Percentiles rank a stretch among this genome's conserved stretches.
Conservation (phyloP, 2,113 vertebrate species). For the Strix uralensis region DNA sequence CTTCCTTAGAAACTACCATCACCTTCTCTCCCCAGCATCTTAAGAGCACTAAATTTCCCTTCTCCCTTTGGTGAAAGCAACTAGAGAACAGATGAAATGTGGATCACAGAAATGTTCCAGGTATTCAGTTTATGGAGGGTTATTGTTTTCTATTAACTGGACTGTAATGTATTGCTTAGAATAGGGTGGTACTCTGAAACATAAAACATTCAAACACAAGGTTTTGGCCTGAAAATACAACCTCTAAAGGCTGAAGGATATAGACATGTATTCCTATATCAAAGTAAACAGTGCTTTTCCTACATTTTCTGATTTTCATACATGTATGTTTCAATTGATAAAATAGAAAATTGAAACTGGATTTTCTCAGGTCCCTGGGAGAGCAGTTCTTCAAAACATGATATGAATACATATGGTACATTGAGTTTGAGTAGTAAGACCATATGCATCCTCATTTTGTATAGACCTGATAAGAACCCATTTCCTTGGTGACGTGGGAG, state of each 20-base stretch:
- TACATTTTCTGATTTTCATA: background rate
- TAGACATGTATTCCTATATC: background rate
- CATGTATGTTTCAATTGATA: background rate
- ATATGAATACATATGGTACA: fast-evolving
- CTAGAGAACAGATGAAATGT: background rate
- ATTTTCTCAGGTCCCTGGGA: background rate
- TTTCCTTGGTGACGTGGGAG: background rate
- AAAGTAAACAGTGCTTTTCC: background rate
- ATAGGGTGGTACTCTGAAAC: background rate
- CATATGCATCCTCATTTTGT: background rate
- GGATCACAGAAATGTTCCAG: background rate
- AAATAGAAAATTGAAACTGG: background rate
- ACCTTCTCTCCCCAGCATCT: background rate
- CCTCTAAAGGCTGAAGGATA: background rate
- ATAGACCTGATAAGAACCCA: background rate
- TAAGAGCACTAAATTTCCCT: background rate
- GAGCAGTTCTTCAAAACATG: background rate
- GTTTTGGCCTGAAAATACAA: background rate
- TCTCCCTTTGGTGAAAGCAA: background rate
- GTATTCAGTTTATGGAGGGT: background rate
- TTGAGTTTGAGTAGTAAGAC: background rate
- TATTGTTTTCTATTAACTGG: background rate
- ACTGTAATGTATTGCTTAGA: background rate
- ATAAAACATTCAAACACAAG: background rate
- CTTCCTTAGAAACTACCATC: background rate